Percentiles rank a stretch among this genome's conserved stretches.
These are phyloP conservation scores for Bombylius discolor DNA, from an alignment of 2,888 invertebrate species.

Conservation along the genomic window DNA sequence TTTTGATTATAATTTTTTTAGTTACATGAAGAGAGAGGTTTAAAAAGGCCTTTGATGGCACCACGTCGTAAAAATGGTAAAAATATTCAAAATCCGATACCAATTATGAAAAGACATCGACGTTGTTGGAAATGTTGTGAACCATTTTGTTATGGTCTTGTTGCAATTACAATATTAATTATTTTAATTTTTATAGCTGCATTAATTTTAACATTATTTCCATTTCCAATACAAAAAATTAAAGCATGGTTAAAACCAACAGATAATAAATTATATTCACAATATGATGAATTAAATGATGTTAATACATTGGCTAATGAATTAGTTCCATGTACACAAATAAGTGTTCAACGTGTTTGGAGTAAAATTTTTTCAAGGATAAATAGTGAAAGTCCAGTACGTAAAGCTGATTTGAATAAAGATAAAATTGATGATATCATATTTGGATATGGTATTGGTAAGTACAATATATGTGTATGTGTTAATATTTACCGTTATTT, in stretches of 20 bases:
- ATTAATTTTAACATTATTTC: slow-evolving; percentile 50
- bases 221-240: slow-evolving; percentile 47
- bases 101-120: slow-evolving; percentile 40
- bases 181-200: slow-evolving; percentile 50
- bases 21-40: slow-evolving; percentile 52
- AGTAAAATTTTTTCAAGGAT: slow-evolving; percentile 52
- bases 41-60: slow-evolving; percentile 61
- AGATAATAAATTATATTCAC: background rate
- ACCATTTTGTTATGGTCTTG: slow-evolving; percentile 51
- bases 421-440: slow-evolving; percentile 60
- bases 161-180: slow-evolving; percentile 45
- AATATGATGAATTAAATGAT: background rate
- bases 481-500: background rate
- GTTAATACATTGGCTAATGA: slow-evolving; percentile 27
- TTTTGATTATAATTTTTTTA: slow-evolving; percentile 18
- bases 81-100: slow-evolving; percentile 34
- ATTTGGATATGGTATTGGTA: slow-evolving; percentile 66
- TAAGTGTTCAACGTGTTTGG: slow-evolving; percentile 45
- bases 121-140: slow-evolving; percentile 46
- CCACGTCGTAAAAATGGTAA: slow-evolving; percentile 48
- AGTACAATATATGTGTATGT: slow-evolving; percentile 2
- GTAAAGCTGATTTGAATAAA: slow-evolving; percentile 55
- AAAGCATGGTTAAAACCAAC: slow-evolving; percentile 43
- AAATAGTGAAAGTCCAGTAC: slow-evolving; percentile 58
- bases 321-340: slow-evolving; percentile 34